These are phyloP conservation scores for Chinchilla lanigera DNA, from an alignment of 2,113 vertebrate species.

Conservation along the genomic window DNA sequence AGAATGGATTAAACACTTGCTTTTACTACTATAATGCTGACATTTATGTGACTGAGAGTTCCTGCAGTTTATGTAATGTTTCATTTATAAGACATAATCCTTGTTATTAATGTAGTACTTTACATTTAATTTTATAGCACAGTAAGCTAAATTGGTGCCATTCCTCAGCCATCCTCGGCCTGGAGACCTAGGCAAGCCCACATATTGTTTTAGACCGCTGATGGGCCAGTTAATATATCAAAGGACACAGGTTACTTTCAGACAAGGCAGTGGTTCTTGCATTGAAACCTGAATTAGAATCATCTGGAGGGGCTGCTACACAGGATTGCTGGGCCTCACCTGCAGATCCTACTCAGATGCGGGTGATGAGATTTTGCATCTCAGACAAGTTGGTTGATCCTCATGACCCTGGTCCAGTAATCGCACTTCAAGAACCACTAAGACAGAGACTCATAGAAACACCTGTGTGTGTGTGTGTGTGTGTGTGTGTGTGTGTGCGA, in stretches of 20 bases:
- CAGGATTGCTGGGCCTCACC: not conserved
- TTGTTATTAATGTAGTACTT: conserved; percentile 60
- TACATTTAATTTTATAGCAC: conserved; percentile 60
- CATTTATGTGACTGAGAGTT: conserved; percentile 53
- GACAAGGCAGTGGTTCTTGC: not conserved
- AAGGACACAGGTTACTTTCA: not conserved
- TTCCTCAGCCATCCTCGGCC: conserved; percentile 35
- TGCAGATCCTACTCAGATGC: not conserved
- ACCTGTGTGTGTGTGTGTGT: not conserved
- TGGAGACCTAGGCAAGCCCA: not conserved
- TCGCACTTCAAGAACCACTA: not conserved
- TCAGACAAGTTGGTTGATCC: not conserved
- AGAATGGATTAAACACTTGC: conserved; percentile 54
- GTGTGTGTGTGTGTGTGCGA: not conserved
- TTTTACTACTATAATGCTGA: conserved; percentile 47
- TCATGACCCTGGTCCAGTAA: not conserved
- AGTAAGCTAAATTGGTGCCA: conserved; percentile 22
- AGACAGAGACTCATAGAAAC: not conserved
- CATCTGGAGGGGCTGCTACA: not conserved
- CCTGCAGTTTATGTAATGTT: conserved; percentile 21
- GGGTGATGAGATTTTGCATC: not conserved
- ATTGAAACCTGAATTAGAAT: not conserved
- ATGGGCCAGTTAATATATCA: conserved; percentile 20
- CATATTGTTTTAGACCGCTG: not conserved
- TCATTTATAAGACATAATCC: conserved; percentile 60